Conservation (phyloP, 2,888 invertebrate species). For the Homarus gammarus region DNA sequence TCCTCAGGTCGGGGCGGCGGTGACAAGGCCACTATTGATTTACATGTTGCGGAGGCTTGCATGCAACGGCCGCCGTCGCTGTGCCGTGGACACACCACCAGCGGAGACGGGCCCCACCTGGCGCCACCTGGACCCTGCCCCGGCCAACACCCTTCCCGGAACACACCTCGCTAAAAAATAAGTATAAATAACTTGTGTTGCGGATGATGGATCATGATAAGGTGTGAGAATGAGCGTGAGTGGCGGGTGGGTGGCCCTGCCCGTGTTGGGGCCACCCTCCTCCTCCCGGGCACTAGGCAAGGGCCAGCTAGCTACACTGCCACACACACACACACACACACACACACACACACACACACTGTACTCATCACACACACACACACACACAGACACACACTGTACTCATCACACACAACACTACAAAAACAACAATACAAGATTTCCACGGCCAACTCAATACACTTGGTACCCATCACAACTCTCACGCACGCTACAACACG, state of each 20-base stretch:
- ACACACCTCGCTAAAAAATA: background rate
- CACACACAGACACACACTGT: too few species aligned
- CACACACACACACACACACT: too few species aligned
- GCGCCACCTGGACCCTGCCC: background rate
- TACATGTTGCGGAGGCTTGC: constrained; percentile 58
- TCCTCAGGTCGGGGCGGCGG: constrained; percentile 26
- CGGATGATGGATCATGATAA: background rate
- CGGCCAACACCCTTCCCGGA: background rate
- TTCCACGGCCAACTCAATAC: too few species aligned
- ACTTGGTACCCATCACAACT: too few species aligned
- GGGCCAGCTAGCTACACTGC: background rate
- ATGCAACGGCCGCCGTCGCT: constrained; percentile 40
- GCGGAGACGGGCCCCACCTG: background rate
- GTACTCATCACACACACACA: too few species aligned
- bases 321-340: background rate
- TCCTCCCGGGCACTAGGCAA: background rate
- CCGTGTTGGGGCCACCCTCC: background rate
- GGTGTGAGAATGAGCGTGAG: background rate
- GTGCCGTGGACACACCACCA: constrained; percentile 1
- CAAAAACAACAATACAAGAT: too few species aligned
- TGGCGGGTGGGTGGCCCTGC: background rate
- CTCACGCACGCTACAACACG: too few species aligned
- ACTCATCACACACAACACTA: too few species aligned
- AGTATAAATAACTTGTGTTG: constrained; percentile 4
- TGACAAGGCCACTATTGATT: constrained; percentile 60